phyloP scores from a whole-genome alignment of 2,113 vertebrate genomes.

The Amphilophus citrinellus region DNA sequence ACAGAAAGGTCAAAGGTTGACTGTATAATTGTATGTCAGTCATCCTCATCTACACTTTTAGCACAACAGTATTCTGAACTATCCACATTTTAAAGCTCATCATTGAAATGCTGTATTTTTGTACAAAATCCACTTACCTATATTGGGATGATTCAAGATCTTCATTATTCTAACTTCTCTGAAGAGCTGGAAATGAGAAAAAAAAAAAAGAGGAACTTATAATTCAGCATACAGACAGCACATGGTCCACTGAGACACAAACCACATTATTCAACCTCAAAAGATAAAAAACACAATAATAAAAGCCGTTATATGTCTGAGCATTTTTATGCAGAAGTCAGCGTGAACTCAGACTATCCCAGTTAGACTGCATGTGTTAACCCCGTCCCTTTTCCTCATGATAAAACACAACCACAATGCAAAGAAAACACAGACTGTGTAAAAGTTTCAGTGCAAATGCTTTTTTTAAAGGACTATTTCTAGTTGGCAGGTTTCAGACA shows the following conservation, averaged over 20 bases:
- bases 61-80: no score
- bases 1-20: not conserved
- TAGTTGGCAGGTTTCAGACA: not conserved
- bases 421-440: not conserved
- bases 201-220: not conserved
- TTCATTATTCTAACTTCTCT: slow-evolving; percentile 99
- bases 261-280: not conserved
- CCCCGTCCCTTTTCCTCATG: not conserved
- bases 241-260: not conserved
- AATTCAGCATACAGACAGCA: not conserved
- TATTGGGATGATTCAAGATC: slow-evolving; percentile 98
- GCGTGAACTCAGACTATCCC: not conserved
- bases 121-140: slow-evolving; percentile 82
- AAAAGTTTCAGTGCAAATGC: not conserved
- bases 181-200: slow-evolving; percentile 88
- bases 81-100: not conserved
- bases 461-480: not conserved
- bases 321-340: not conserved
- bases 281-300: slow-evolving; percentile 3
- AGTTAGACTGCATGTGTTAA: not conserved
- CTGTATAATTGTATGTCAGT: not conserved
- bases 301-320: not conserved
- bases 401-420: not conserved
- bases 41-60: not conserved
- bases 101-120: not conserved